A percentile compares a stretch with the other conserved stretches of the same genome.
phyloP scores from a whole-genome alignment of 2,797 vertebrate genomes.

The Thunnus albacares region DNA sequence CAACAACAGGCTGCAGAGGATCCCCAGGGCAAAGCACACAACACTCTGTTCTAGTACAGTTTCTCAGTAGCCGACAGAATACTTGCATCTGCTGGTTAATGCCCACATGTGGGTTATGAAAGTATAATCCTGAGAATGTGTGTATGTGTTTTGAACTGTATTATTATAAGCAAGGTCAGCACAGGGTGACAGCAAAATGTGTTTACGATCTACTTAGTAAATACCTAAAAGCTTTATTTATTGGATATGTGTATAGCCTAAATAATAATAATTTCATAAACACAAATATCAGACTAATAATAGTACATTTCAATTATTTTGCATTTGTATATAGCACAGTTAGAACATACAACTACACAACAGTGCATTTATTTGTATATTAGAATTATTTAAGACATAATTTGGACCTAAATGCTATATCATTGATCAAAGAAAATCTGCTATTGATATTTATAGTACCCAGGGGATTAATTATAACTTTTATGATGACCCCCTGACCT shows the following conservation, averaged over 20 bases:
- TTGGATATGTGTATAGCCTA: background rate
- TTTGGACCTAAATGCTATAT: background rate
- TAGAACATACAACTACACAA: background rate
- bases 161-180: background rate
- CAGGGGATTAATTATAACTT: background rate
- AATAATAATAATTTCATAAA: background rate
- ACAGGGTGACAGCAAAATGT: background rate
- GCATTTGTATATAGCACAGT: background rate
- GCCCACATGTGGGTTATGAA: background rate
- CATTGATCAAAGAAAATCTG: background rate
- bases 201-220: background rate
- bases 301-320: no score
- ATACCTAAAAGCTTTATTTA: background rate
- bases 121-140: background rate
- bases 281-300: background rate
- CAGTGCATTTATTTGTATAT: background rate
- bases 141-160: background rate
- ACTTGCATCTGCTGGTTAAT: background rate
- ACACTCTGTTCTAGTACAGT: slow-evolving; percentile 1
- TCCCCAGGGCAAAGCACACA: background rate
- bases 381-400: no score
- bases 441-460: background rate
- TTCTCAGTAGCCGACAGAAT: background rate
- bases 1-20: slow-evolving; percentile 11
- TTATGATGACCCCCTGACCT: background rate